Evolutionary conservation across 1,140 invertebrate species (phyloP).

Genomic region (Acromyrmex echinatior): DNA sequence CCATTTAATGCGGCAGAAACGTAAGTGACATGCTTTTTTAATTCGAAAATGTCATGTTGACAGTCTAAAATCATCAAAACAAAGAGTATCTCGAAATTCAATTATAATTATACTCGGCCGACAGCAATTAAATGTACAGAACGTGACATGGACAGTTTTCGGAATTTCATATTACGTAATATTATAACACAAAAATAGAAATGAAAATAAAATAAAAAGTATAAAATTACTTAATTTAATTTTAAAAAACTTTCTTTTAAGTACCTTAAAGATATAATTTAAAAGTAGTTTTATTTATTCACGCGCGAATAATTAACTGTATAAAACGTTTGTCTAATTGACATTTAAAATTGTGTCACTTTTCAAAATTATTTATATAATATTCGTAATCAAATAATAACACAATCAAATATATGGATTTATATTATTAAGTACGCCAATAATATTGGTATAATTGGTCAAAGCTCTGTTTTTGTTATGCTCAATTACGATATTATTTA

Average conservation of each 20-base stretch:
- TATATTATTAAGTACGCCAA: slow-evolving; percentile 55
- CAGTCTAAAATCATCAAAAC: neutral
- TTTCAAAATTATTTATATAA: slow-evolving; percentile 45
- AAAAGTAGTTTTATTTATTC: neutral
- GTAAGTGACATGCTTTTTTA: neutral
- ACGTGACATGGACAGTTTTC: neutral
- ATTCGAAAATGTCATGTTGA: neutral
- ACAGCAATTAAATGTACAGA: slow-evolving; percentile 26
- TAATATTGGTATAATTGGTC: slow-evolving; percentile 44
- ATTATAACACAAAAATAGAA: neutral
- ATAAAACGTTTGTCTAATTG: neutral
- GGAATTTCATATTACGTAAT: neutral
- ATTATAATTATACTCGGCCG: neutral
- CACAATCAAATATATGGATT: slow-evolving; percentile 49
- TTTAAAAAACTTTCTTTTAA: neutral
- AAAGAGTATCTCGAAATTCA: neutral
- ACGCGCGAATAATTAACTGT: neutral
- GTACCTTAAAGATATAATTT: neutral
- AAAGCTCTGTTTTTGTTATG: slow-evolving; percentile 55
- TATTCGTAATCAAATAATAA: slow-evolving; percentile 44
- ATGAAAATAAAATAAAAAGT: neutral
- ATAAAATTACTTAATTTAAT: neutral
- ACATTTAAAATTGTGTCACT: slow-evolving; percentile 17
- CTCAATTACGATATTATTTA: slow-evolving; percentile 54
- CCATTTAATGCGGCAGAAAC: neutral